Base-by-base conservation (phyloP, 2,797 vertebrate genomes). In the Acipenser ruthenus region DNA sequence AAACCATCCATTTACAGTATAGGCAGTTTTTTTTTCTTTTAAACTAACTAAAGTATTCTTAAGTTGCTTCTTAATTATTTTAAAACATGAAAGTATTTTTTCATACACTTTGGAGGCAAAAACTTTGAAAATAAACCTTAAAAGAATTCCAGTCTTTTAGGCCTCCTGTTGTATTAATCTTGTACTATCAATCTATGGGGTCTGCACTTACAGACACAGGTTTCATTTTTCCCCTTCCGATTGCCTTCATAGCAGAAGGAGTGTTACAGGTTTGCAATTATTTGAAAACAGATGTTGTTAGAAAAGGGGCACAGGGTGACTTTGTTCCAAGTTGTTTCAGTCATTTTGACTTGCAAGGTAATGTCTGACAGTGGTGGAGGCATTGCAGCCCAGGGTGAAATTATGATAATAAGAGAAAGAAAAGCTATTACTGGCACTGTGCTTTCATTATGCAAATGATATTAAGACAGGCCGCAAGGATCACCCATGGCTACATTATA, bases 371-470 rank as follows among this genome's bases (percentile, higher is more conserved):
- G 81, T 80, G 82, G 63, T 74, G 83, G 83, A 86, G 84, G 85
- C 89, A 90, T 90, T 88, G 88, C 92, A 87, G 94, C 94, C 95
- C 91, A 91, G 93, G 95, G 94, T 97, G 89, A 95, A 95, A 95
- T 95, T 94, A 96, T 94, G 93, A 95, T 96, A 98, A 98, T 95
- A 96, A 95, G 93, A 95, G 87, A 89, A 91, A 89, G 91, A 90
- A 94, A 96, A 96, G 93, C 96, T 96, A 96, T 97, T 97, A 98
- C 94, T 92, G 92, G 88, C 90, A 89, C 91, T 92, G 90, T 91
- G 91, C 92, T 95, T 94, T 97, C 94, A 96, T 97, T 97, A 98
- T 98, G 94, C 94, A 97, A 97, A 98, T 96, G 90, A 96, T 95
- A 96, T 97, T 97, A 97, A 96, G 95, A 91, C 90, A 93, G 92